A percentile compares a stretch with the other conserved stretches of the same genome.
These are phyloP conservation scores for Hyposmocoma kahamanoa DNA, from an alignment of 1,140 invertebrate species.

Conservation along the genomic window DNA sequence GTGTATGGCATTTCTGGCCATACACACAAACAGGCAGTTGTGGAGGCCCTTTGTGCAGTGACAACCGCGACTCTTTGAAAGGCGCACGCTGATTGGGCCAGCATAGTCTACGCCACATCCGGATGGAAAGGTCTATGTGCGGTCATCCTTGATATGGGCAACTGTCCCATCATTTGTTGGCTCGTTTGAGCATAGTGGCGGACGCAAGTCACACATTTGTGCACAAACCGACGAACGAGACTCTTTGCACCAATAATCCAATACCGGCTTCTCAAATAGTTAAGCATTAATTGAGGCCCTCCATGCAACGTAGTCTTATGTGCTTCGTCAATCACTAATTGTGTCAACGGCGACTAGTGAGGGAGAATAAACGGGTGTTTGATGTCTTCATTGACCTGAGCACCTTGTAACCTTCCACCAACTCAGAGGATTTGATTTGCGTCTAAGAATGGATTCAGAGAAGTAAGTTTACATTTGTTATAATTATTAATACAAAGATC, in stretches of 20 bases:
- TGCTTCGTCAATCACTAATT: conserved; percentile 1
- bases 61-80: no score
- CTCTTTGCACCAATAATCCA: conserved; percentile 6
- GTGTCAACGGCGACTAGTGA: not conserved
- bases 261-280: conserved; percentile 4
- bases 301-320: conserved; percentile 6
- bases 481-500: no score
- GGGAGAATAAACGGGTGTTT: conserved; percentile 7
- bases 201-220: conserved; percentile 6
- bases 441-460: conserved; percentile 11
- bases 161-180: no score
- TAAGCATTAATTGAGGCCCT: conserved; percentile 3
- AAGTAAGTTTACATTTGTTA: no score
- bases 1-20: no score
- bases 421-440: not conserved
- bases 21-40: no score
- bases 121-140: no score
- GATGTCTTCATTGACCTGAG: not conserved
- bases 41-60: no score
- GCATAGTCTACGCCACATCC: no score
- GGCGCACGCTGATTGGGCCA: no score
- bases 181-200: no score
- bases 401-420: not conserved
- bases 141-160: no score
- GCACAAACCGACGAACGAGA: not conserved